Base-by-base conservation (phyloP, 2,113 vertebrate genomes). In the Serinus canaria region DNA sequence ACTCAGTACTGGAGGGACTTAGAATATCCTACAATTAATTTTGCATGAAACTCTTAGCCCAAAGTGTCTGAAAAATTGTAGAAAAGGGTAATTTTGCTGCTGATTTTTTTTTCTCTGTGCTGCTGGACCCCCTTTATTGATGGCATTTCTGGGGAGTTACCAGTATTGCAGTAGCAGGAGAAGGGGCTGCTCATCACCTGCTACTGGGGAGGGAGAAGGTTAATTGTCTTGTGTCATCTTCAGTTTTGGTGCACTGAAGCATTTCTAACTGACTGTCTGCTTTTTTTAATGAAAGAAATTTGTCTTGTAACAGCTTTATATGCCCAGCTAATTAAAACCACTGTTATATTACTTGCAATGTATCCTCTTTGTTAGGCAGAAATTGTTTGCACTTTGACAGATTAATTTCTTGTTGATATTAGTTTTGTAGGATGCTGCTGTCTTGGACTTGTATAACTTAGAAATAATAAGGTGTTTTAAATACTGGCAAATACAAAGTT, bases 231-330 rank as follows among this genome's bases (percentile, higher is more conserved):
- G 17, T 77, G 46, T 96, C 43, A 53, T 93, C 88, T 72, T 63
- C 76, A 28, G 58, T 88, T 67, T 67, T 12, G 37, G 56, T 24
- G 44, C 46, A 46, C 49, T 79, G 88, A 75, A 92, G 82, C 79
- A 59, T 82, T 87, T 90, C 85, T 89, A 89, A 89, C 46, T 87
- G 49, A 75, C 81, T 91, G 59, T 43, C 79, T 91, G 86, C 68
- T 69, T 88, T 90, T 92, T 95, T 93, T 81, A 92, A 94, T 97
- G 93, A 96, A 96, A 91, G 79, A 93, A 90, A 94, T 90, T 95
- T 94, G 72, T 95, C 92, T 90, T 83, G 39, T 72, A 89, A 49
- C 75, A 93, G 90, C 83, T 93, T 93, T 63, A 56, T 96, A 30
- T 93, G 72, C 85, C 88, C 85, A 86, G 56, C 90, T 96, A 96